These are phyloP conservation scores for Premnoplex brunnescens DNA, from an alignment of 2,797 vertebrate species.

Conservation along the genomic window DNA sequence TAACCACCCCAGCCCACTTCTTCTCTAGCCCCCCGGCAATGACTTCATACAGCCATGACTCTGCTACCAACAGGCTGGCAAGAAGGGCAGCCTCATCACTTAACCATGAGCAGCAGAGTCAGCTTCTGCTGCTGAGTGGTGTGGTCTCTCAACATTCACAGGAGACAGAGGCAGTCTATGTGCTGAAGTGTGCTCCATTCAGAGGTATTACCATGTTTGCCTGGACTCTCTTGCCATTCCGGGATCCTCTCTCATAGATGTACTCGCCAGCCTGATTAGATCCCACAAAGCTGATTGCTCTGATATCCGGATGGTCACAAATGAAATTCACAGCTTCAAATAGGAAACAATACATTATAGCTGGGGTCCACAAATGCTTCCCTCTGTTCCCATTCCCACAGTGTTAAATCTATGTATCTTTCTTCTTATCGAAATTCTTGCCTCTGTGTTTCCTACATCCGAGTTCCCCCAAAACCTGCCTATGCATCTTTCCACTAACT, in stretches of 20 bases:
- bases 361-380: neutral
- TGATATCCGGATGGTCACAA: constrained; percentile 94
- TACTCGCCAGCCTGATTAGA: constrained; percentile 97
- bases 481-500: neutral
- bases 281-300: constrained; percentile 98
- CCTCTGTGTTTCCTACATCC: neutral
- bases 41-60: neutral
- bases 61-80: neutral
- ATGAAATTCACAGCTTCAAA: constrained; percentile 95
- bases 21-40: neutral
- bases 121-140: neutral
- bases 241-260: constrained; percentile 93
- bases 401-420: neutral
- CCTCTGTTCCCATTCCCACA: neutral
- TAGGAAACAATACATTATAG: constrained; percentile 50
- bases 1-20: neutral
- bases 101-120: neutral
- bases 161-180: neutral
- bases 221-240: constrained; percentile 94
- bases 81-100: neutral
- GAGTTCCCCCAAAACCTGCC: neutral
- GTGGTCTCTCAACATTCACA: neutral
- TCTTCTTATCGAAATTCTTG: neutral
- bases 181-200: neutral
- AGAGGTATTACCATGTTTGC: constrained; percentile 90